These are phyloP conservation scores for Uropetala carovei DNA, from an alignment of 2,888 invertebrate genomes.

Conservation along the genomic window DNA sequence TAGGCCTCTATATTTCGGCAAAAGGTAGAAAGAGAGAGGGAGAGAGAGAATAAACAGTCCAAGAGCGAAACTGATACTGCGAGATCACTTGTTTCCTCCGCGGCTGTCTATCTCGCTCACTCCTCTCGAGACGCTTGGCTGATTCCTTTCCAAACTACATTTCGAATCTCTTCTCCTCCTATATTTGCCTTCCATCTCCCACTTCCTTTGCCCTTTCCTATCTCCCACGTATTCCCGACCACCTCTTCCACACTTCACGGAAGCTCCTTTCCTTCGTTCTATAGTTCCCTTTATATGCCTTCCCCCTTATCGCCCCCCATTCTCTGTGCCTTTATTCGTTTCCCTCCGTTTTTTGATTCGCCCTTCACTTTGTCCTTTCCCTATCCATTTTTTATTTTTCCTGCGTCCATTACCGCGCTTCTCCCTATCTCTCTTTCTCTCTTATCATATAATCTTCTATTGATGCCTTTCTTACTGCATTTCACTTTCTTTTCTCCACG, in stretches of 20 bases:
- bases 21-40: not conserved
- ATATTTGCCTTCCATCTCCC: not conserved
- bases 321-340: not conserved
- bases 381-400: not conserved
- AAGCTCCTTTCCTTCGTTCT: too few relatives aligned
- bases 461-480: too few relatives aligned
- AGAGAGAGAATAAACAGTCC: not conserved
- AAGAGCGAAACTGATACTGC: not conserved
- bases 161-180: not conserved
- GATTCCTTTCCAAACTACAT: not conserved
- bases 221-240: conserved; percentile 2
- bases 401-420: not conserved
- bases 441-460: not conserved
- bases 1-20: not conserved
- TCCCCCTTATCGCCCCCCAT: not conserved
- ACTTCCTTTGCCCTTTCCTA: not conserved
- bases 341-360: too few relatives aligned
- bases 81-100: not conserved
- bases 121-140: not conserved
- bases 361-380: not conserved
- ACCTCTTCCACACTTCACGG: not conserved
- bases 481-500: too few relatives aligned
- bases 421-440: not conserved
- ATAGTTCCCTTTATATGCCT: not conserved
- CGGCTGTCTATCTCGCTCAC: not conserved